Base-by-base conservation (phyloP, 1,140 invertebrate genomes). In the Leptinotarsa texana region DNA sequence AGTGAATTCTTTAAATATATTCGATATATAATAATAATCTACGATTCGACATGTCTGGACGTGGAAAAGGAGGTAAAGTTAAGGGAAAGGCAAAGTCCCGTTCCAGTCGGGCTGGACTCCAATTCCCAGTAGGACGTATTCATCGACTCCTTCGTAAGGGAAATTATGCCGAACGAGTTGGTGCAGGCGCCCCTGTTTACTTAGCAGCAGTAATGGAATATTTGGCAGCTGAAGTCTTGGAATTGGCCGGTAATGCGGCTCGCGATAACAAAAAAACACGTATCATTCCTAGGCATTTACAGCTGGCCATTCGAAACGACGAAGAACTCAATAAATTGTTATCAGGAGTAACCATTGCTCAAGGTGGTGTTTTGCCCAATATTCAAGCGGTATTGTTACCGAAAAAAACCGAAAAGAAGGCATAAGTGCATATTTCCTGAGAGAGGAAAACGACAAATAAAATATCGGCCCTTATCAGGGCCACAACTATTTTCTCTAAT, bases 251-350 rank as follows among this genome's bases (percentile, higher is more conserved):
- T 4, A 94, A 95, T 80, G 93, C 93, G 18, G 94, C 94, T 0
- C 82, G 86, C 21, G 88, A 91, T 33, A 90, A 91, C 77, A 89
- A 90, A 24, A 87, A 89, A 80, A 88, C 3, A 87, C 74, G 94
- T 73, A 93, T 96, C 57, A 93, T 93, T 72, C 95, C 95, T 0
- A 88, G 71, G 67, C 94, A 97, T 83, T 87, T 96, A 3, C 90
- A 95, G 75, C 84, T 96, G 67, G 95, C 94, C 8, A 93, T 96
- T 21, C 88, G 92, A 51, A 95, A 95, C 85, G 95, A 97, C 86
- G 94, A 95, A 78, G 95, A 96, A 83, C 86, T 96, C 77, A 93
- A 93, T 81, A 91, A 78, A 83, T 87, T 96, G 67, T 83, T 96
- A 17, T 88, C 90, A 51, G 92, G 93, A 70, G 94, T 95, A 0